Conservation (phyloP, 37 sponge, comb jelly and placozoan species). For the Cliona cf. orientalis region DNA sequence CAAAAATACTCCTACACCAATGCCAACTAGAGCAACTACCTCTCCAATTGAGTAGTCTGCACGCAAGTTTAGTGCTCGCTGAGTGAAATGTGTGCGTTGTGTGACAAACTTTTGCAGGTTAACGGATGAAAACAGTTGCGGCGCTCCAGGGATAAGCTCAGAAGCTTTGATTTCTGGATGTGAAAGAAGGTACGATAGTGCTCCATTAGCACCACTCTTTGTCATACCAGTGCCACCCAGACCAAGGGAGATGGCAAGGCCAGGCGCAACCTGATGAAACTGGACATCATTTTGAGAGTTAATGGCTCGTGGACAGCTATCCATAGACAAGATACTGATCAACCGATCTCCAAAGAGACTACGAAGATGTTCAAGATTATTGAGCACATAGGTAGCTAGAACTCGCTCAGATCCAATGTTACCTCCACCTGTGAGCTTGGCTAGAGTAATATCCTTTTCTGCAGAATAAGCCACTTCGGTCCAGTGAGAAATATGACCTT, state of each 20-base stretch:
- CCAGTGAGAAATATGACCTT: slow-evolving; percentile 21
- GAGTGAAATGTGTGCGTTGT: neutral
- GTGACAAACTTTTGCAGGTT: neutral
- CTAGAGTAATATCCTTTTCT: slow-evolving; percentile 17
- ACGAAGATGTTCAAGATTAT: slow-evolving; percentile 10
- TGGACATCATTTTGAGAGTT: slow-evolving; percentile 23
- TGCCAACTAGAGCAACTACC: neutral
- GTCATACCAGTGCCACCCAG: slow-evolving; percentile 41
- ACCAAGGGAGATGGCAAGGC: neutral
- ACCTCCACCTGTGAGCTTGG: slow-evolving; percentile 26
- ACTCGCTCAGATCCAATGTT: slow-evolving; percentile 22
- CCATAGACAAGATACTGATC: slow-evolving; percentile 9
- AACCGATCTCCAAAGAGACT: neutral
- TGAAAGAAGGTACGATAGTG: slow-evolving; percentile 10
- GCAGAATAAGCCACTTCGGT: slow-evolving; percentile 22
- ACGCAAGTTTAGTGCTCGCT: neutral
- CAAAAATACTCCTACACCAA: neutral
- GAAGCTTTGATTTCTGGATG: neutral
- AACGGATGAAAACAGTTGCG: neutral
- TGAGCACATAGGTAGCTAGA: slow-evolving; percentile 22
- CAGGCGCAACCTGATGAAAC: slow-evolving; percentile 9
- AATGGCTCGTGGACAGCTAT: slow-evolving; percentile 17
- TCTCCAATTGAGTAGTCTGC: neutral
- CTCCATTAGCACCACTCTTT: slow-evolving; percentile 30
- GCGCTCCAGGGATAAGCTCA: slow-evolving; percentile 15